Percentiles rank a stretch among this genome's conserved stretches.
Evolutionary conservation across 1,140 invertebrate genomes (phyloP).

Genomic region (Acromyrmex heyeri): DNA sequence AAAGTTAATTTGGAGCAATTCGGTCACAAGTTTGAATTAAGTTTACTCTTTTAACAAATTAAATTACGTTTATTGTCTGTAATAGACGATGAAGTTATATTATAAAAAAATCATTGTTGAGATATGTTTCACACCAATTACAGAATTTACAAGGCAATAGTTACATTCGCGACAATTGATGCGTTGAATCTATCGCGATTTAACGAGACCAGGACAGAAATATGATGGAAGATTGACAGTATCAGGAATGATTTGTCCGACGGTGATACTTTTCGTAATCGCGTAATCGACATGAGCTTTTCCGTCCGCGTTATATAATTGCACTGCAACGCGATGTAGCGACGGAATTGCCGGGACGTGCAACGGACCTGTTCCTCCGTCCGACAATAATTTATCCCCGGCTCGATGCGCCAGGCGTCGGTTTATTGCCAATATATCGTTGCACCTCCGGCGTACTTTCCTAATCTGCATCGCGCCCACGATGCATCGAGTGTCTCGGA

Average conservation of each 20-base stretch:
- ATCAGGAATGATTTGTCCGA: constrained; percentile 8
- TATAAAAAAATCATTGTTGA: background rate
- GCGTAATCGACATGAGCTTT: constrained; percentile 38
- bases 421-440: constrained; percentile 65
- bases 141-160: background rate
- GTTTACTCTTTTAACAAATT: background rate
- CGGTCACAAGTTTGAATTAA: background rate
- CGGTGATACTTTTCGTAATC: constrained; percentile 8
- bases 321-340: constrained; percentile 4
- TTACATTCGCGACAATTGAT: background rate
- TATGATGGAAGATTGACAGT: background rate
- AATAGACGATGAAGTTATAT: background rate
- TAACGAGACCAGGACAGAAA: background rate
- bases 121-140: background rate
- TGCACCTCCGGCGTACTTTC: constrained; percentile 59
- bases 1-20: too few relatives aligned
- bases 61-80: background rate
- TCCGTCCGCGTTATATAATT: constrained; percentile 49
- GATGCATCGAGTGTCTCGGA: constrained; percentile 63
- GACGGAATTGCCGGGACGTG: constrained; percentile 52
- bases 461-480: constrained; percentile 59
- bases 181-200: background rate
- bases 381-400: constrained; percentile 59
- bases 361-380: constrained; percentile 34
- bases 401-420: constrained; percentile 53